Base-by-base conservation (phyloP, 2,888 invertebrate genomes). In the Unio delphinus region DNA sequence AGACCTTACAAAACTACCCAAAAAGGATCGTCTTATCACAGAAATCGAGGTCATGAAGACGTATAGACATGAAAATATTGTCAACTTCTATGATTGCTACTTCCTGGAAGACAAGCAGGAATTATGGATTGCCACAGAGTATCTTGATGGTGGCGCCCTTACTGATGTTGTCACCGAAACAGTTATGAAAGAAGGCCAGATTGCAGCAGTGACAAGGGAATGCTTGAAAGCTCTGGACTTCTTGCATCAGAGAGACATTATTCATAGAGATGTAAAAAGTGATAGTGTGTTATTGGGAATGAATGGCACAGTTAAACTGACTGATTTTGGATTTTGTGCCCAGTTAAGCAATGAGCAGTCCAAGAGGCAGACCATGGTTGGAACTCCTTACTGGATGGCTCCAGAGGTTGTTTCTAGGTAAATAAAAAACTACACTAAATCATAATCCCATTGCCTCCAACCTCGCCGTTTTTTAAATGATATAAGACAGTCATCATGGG, bases 311-410 rank as follows among this genome's bases (percentile, higher is more conserved):
- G 91, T 91, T 34, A 92, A 92, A 76, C 80, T 91, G 70, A 92
- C 91, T 15, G 98, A 99, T 91, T 99, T 99, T 90, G 99, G 99
- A 15, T 99, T 99, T 91, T 99, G 98, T 91, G 99, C 98, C 4
- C 98, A 98, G 88, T 95, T 99, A 68, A 94, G 95, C 60, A 96
- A 95, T 0, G 97, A 97, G 82, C 95, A 97, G 86, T 20, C 90
- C 64, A 98, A 98, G 89, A 76, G 90, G 34, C 95, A 96, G 88
- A 98, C 98, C 0, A 96, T 98, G 96, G 97, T 97, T 0, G 97
- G 98, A 95, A 98, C 98, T 0, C 97, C 97, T 0, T 98, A 96
- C 86, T 97, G 97, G 98, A 98, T 98, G 98, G 97, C 98, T 0
- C 98, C 98, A 0, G 97, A 97, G 90, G 90, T 91, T 56, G 90